Base-by-base conservation (phyloP, 2,113 vertebrate species). In the Channa maculata region DNA sequence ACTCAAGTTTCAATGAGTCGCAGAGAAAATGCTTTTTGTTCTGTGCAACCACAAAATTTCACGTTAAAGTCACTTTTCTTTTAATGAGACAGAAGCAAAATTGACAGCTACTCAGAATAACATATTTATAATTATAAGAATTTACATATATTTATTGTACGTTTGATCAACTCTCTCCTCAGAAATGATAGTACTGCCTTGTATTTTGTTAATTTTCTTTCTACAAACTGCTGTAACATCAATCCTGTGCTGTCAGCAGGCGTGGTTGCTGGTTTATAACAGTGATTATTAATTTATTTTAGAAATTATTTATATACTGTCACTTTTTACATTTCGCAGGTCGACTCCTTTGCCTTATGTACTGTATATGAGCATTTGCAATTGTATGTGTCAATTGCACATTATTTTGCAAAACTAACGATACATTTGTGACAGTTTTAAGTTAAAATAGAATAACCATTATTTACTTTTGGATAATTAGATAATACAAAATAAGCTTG, bases 1-100 rank as follows among this genome's bases (percentile, higher is more conserved):
- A 68, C 14, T 92, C 49, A 11, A 13, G 53, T 92, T 90, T 90
- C 84, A 80, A 5, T 0, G 12, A 33, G 44, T 51, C 38, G n/a
- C 60, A 67, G 34, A 81, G 5, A 70, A 80, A 82, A 77, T 13
- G 8, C 39, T 46, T 81, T 75, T 48, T 13, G 10, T 9, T 24
- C 24, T 24, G 1, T 24, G 24, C 24, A 24, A 24, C 24, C 24
- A 24, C 24, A 24, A 24, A 24, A 24, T 24, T 24, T 24, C 24
- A 24, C 24, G 24, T 24, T 24, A 24, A 24, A 24, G 24, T 24
- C 24, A 24, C 24, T 24, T 24, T 24, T 24, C 24, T 24, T 41
- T 41, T 59, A n/a, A 9, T 52, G 5, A 54, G 2, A 58, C 3
- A 13, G 34, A 58, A 41, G 39, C 39, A 5, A 41, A 41, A 41